Base-by-base conservation (phyloP, 2,797 vertebrate genomes). In the Rallus crepitans region DNA sequence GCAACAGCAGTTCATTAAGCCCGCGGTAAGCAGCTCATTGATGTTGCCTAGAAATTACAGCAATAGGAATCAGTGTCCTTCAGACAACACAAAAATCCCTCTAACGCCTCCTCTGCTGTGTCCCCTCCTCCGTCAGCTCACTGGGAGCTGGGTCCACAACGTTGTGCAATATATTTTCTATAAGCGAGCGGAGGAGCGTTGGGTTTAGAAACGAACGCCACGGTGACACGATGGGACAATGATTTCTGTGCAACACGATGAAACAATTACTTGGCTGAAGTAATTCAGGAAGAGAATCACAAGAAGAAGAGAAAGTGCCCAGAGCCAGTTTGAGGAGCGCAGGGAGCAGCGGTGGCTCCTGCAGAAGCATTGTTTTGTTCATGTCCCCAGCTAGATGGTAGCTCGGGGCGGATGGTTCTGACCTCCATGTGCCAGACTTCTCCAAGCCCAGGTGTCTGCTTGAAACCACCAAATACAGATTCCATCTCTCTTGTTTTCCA, bases 211-310 rank as follows among this genome's bases (percentile, higher is more conserved):
- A 90, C 8, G 25, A 77, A 50, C 30, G 71, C 28, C 81, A 80
- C 52, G 55, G 91, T 76, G 88, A 96, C 87, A 95, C 21, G 81
- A 93, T 95, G 93, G 95, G 94, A 96, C 96, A 94, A 85, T 52
- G 47, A 83, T 95, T 95, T 93, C 94, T 89, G 76, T 69, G 90
- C 95, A 93, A 89, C 95, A 95, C 93, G 96, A 96, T 97, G 97
- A 97, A 97, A 97, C 95, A 95, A 96, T 96, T 96, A 91, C 94
- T 97, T 95, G 97, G 95, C 96, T 96, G 94, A 90, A 97, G 89
- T 85, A 89, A 90, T 85, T 82, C 80, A 93, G 93, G 92, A 96
- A 96, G 95, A 90, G 96, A 94, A 94, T 95, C 82, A 83, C 79
- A 97, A 89, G 93, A 63, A 87, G 24, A 13, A 42, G 95, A 80